phyloP scores from a whole-genome alignment of 2,797 vertebrate genomes.

The Platyrinchus mystaceus region DNA sequence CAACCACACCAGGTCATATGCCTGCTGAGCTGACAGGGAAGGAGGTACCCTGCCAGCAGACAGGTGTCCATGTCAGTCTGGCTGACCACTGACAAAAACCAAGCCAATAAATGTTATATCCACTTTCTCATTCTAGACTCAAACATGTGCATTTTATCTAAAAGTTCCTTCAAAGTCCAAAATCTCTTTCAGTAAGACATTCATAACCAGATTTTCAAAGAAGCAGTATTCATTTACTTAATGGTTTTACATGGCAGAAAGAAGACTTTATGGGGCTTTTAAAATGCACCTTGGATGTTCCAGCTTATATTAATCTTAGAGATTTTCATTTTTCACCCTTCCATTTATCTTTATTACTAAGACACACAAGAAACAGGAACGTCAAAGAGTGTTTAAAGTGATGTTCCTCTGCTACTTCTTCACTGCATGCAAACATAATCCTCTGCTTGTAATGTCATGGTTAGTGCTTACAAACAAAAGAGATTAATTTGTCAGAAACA shows the following conservation, averaged over 20 bases:
- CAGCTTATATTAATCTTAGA: not conserved
- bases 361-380: not conserved
- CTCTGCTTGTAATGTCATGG: constrained; percentile 9
- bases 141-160: not conserved
- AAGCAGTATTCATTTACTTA: not conserved
- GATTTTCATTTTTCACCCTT: not conserved
- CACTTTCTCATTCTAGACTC: not conserved
- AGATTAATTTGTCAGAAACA: constrained; percentile 53
- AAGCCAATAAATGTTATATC: not conserved
- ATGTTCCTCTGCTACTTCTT: not conserved
- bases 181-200: not conserved
- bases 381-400: not conserved
- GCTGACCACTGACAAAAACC: not conserved
- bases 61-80: not conserved
- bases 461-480: not conserved
- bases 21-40: not conserved
- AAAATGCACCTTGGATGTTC: not conserved
- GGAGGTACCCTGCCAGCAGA: not conserved
- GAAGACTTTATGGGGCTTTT: not conserved
- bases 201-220: not conserved
- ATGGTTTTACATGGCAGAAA: not conserved
- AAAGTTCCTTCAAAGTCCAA: not conserved
- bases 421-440: constrained; percentile 13
- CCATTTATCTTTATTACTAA: not conserved
- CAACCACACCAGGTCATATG: not conserved